These are phyloP conservation scores for Strigops habroptila DNA, from an alignment of 2,113 vertebrate genomes.

Conservation along the genomic window DNA sequence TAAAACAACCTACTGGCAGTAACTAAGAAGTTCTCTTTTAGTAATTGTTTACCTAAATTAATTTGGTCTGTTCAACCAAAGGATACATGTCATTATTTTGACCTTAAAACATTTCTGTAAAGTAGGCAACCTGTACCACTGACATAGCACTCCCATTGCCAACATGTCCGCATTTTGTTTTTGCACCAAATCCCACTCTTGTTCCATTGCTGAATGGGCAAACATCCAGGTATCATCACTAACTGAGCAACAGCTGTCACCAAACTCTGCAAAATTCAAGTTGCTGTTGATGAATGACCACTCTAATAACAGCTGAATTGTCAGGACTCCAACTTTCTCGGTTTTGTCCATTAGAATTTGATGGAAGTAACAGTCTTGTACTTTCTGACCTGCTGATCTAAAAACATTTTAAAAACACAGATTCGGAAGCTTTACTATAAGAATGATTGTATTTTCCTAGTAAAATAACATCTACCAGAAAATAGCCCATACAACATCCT, in stretches of 20 bases:
- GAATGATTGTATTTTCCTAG: background rate
- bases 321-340: slow-evolving; percentile 95
- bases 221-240: background rate
- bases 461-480: background rate
- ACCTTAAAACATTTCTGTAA: background rate
- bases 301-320: slow-evolving; percentile 95
- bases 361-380: slow-evolving; percentile 98
- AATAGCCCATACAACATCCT: background rate
- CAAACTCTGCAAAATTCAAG: slow-evolving; percentile 97
- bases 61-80: background rate
- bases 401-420: background rate
- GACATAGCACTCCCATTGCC: background rate
- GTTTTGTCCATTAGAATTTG: slow-evolving; percentile 99
- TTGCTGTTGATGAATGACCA: slow-evolving; percentile 99
- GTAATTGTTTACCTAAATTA: background rate
- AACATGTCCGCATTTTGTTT: background rate
- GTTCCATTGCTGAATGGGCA: background rate
- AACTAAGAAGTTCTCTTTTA: background rate
- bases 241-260: background rate
- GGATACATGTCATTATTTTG: background rate
- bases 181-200: background rate
- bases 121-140: background rate
- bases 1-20: background rate
- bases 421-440: background rate
- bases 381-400: slow-evolving; percentile 96